Percentiles rank a stretch among this genome's conserved stretches.
Conservation (phyloP, 2,797 vertebrate genomes). For the Anolis apletophallus region DNA sequence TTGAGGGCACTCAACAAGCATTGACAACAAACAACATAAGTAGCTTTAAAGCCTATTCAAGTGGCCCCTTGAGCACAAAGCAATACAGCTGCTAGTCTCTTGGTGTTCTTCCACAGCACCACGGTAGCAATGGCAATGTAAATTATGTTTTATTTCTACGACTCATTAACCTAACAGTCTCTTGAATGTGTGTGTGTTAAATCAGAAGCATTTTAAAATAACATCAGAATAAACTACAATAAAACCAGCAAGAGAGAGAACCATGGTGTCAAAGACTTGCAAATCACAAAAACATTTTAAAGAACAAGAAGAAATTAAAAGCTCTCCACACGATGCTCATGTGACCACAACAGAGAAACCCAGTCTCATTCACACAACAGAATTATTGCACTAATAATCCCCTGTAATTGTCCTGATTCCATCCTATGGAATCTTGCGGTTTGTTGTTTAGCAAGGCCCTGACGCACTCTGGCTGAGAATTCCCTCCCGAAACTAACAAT, state of each 20-base stretch:
- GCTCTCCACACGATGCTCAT: background rate
- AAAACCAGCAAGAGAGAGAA: background rate
- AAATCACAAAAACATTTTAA: background rate
- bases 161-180: background rate
- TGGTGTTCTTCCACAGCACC: background rate
- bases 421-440: too few relatives aligned
- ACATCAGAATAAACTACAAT: background rate
- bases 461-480: too few relatives aligned
- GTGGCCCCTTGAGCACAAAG: background rate
- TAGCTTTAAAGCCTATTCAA: background rate
- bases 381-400: too few relatives aligned
- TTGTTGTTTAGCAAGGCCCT: too few relatives aligned
- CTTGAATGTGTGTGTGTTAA: background rate
- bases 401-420: too few relatives aligned
- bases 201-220: background rate
- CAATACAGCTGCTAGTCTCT: background rate
- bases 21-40: background rate
- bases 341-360: background rate
- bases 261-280: background rate
- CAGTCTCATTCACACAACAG: too few relatives aligned
- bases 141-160: background rate
- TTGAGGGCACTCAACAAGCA: too few relatives aligned
- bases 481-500: too few relatives aligned
- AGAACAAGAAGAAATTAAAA: background rate
- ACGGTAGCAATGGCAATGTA: background rate